These are phyloP conservation scores for Luidia sarsii DNA, from an alignment of 53 echinoderm and acorn worm genomes.

Conservation along the genomic window DNA sequence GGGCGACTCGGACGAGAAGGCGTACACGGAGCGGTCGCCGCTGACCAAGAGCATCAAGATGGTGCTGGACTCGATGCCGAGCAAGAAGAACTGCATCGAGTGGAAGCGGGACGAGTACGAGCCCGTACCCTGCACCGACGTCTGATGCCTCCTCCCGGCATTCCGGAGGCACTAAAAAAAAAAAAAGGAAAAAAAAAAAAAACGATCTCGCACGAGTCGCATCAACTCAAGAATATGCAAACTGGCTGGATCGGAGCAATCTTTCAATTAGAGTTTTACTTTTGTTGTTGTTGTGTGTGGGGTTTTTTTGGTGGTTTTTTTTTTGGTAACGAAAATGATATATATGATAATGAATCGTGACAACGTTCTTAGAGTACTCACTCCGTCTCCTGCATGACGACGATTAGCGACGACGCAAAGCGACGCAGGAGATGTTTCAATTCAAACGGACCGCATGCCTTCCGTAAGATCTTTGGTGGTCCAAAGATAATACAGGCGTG, in stretches of 20 bases:
- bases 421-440: too few relatives aligned
- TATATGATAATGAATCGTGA: too few relatives aligned
- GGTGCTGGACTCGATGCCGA: slow-evolving; percentile 32
- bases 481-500: too few relatives aligned
- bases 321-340: too few relatives aligned
- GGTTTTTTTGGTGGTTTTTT: too few relatives aligned
- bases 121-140: slow-evolving; percentile 38
- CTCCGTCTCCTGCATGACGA: too few relatives aligned
- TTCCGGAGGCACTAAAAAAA: not conserved
- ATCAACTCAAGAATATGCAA: slow-evolving; percentile 57
- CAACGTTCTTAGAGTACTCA: too few relatives aligned
- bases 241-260: slow-evolving; percentile 55
- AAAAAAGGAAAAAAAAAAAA: too few relatives aligned
- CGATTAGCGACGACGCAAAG: too few relatives aligned
- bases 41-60: slow-evolving; percentile 30
- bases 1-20: slow-evolving; percentile 33
- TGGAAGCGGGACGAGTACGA: slow-evolving; percentile 49
- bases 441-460: too few relatives aligned
- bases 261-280: slow-evolving; percentile 52
- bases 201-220: slow-evolving; percentile 18
- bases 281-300: slow-evolving; percentile 21
- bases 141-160: slow-evolving; percentile 9
- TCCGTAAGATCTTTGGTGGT: too few relatives aligned
- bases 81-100: slow-evolving; percentile 54
- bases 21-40: slow-evolving; percentile 40